Conservation (phyloP, 2,113 vertebrate species). For the Galeopterus variegatus region DNA sequence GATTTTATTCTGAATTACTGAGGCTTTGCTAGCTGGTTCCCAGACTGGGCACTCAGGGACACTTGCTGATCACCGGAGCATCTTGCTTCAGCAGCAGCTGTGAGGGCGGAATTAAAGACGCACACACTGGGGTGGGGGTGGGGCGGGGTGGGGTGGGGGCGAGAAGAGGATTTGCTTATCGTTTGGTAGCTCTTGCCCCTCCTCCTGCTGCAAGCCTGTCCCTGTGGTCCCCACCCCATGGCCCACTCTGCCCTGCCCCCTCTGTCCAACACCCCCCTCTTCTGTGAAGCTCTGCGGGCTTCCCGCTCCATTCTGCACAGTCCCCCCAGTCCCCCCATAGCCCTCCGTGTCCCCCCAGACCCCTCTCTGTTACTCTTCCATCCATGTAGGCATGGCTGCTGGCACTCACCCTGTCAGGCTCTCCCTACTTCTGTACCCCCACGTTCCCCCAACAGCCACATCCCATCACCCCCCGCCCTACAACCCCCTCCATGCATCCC, state of each 20-base stretch:
- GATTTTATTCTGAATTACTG: background rate
- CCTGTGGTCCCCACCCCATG: background rate
- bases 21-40: background rate
- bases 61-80: background rate
- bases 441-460: no score
- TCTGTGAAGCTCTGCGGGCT: no score
- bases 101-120: background rate
- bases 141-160: background rate
- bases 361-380: no score
- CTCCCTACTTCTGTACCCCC: no score
- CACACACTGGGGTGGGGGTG: background rate
- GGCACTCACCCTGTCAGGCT: no score
- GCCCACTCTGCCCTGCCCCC: background rate
- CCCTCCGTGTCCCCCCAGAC: no score
- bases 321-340: no score
- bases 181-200: background rate
- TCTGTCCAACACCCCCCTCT: background rate
- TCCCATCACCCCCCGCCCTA: no score
- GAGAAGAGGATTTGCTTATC: background rate
- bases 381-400: no score
- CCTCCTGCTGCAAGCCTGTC: no score
- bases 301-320: no score
- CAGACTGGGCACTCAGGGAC: background rate
- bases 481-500: no score
- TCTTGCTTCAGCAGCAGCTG: background rate